A percentile compares a stretch with the other conserved stretches of the same genome.
phyloP scores from a whole-genome alignment of 2,888 invertebrate species.

The Nephrotoma guestfalica region DNA sequence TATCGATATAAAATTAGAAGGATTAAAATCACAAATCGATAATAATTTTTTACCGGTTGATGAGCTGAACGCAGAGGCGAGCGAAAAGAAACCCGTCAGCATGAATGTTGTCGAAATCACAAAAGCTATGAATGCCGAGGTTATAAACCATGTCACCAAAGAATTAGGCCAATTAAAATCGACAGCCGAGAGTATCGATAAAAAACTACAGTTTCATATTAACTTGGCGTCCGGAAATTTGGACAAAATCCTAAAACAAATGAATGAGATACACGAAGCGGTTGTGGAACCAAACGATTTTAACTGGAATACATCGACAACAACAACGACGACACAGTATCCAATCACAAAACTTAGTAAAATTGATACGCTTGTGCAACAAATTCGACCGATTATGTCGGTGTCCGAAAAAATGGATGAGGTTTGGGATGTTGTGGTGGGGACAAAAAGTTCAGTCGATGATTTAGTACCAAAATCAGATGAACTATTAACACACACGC shows the following conservation, averaged over 20 bases:
- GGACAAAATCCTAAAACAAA: slow-evolving; percentile 60
- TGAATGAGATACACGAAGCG: slow-evolving; percentile 69
- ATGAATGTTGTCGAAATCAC: slow-evolving; percentile 71
- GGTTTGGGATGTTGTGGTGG: slow-evolving; percentile 80
- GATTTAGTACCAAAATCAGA: slow-evolving; percentile 76
- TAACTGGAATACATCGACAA: slow-evolving; percentile 12
- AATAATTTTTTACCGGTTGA: slow-evolving; percentile 66
- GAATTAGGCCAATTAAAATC: slow-evolving; percentile 65
- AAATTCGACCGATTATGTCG: slow-evolving; percentile 70
- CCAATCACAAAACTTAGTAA: slow-evolving; percentile 51
- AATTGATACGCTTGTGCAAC: slow-evolving; percentile 64
- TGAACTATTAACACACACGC: slow-evolving; percentile 69
- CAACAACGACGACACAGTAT: slow-evolving; percentile 41
- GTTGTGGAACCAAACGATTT: slow-evolving; percentile 57
- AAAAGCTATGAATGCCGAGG: slow-evolving; percentile 68
- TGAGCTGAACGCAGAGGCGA: slow-evolving; percentile 75
- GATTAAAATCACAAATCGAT: slow-evolving; percentile 68
- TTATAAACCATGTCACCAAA: slow-evolving; percentile 65
- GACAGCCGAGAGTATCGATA: slow-evolving; percentile 62
- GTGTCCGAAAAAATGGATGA: slow-evolving; percentile 85
- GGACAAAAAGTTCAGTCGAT: slow-evolving; percentile 77
- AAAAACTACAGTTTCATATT: slow-evolving; percentile 72
- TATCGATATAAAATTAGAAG: slow-evolving; percentile 64
- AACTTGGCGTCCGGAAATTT: slow-evolving; percentile 70
- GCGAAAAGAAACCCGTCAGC: slow-evolving; percentile 73